These are phyloP conservation scores for Tricholauxania praeusta DNA, from an alignment of 2,888 invertebrate species.

Conservation along the genomic window DNA sequence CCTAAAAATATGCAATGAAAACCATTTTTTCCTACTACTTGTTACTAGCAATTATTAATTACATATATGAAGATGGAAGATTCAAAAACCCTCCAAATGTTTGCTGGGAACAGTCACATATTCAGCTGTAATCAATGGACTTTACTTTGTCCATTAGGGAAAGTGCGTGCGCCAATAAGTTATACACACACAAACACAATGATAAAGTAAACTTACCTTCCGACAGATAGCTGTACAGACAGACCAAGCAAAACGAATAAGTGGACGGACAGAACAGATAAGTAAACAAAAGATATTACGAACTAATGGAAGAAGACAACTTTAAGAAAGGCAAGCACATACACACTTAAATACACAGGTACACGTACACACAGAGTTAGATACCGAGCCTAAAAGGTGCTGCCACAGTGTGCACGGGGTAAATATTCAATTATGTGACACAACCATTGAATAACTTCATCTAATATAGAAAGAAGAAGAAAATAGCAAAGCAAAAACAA, in stretches of 20 bases:
- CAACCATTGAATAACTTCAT: conserved; percentile 38
- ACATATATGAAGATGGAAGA: too few species aligned
- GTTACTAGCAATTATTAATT: too few species aligned
- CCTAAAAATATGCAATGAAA: too few species aligned
- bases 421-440: conserved; percentile 45
- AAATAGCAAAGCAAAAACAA: not conserved
- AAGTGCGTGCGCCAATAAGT: conserved; percentile 31
- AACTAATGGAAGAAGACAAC: conserved; percentile 36
- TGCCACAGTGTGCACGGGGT: not conserved
- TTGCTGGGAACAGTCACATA: conserved; percentile 18
- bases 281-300: conserved; percentile 35
- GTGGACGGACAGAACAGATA: conserved; percentile 12
- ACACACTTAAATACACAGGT: not conserved
- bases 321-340: not conserved
- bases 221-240: not conserved
- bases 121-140: conserved; percentile 30
- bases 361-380: not conserved
- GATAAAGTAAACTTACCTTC: not conserved
- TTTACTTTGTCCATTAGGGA: conserved; percentile 30
- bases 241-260: not conserved
- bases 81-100: too few species aligned
- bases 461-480: not conserved
- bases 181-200: not conserved
- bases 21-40: too few species aligned
- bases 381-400: not conserved